A percentile compares a stretch with the other conserved stretches of the same genome.
These are phyloP conservation scores for Drosophila willistoni DNA, from an alignment of 1,140 invertebrate genomes.

Conservation along the genomic window DNA sequence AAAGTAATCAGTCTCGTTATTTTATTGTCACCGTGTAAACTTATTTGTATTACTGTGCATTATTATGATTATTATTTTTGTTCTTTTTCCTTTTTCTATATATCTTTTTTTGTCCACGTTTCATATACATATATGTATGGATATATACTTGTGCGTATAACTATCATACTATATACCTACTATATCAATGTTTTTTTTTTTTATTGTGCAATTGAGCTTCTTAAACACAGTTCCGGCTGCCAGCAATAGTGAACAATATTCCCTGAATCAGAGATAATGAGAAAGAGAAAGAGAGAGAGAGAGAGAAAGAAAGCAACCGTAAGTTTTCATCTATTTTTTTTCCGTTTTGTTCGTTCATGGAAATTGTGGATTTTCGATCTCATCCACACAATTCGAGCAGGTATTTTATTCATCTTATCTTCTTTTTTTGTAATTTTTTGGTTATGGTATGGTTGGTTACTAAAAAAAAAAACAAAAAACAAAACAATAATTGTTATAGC, in stretches of 20 bases:
- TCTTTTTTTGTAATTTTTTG: constrained; percentile 58
- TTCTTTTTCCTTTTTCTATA: constrained; percentile 1
- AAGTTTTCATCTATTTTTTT: constrained; percentile 40
- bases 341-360: constrained; percentile 49
- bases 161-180: constrained; percentile 4
- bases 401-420: constrained; percentile 54
- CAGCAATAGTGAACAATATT: background rate
- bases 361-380: constrained; percentile 32
- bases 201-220: constrained; percentile 42
- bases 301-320: constrained; percentile 1
- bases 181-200: constrained; percentile 45
- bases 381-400: constrained; percentile 57
- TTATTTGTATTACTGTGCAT: background rate
- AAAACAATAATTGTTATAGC: constrained; percentile 28
- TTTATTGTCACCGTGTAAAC: background rate
- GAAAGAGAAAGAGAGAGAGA: background rate
- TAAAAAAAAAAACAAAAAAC: constrained; percentile 43
- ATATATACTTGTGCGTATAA: background rate
- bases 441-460: constrained; percentile 70
- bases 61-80: background rate
- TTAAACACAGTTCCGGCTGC: background rate
- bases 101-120: background rate
- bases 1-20: constrained; percentile 1
- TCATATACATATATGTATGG: background rate
- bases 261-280: background rate